These are phyloP conservation scores for Urechis unicinctus DNA, from an alignment of 2,888 invertebrate species.

Conservation along the genomic window DNA sequence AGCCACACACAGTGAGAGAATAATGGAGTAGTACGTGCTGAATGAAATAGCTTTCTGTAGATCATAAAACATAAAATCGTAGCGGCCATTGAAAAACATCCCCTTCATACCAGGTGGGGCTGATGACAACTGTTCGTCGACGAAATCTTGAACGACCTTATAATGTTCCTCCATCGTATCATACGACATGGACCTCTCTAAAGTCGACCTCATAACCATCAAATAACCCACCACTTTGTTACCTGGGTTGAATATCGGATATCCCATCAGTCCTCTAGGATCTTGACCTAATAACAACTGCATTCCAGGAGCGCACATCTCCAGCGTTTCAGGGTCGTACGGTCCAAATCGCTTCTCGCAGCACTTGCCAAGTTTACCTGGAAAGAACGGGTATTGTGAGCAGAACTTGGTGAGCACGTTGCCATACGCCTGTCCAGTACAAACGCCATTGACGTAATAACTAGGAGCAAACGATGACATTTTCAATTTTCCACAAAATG, in stretches of 20 bases:
- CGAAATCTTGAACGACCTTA: constrained; percentile 68
- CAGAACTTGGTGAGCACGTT: neutral
- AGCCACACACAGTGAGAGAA: constrained; percentile 69
- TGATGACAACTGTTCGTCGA: constrained; percentile 59
- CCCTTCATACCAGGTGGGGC: constrained; percentile 73
- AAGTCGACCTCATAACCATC: constrained; percentile 3
- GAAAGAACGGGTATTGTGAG: neutral
- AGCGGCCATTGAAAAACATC: constrained; percentile 52
- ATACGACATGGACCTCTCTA: constrained; percentile 62
- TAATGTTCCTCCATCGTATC: constrained; percentile 72
- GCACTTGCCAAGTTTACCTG: neutral
- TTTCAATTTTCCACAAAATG: constrained; percentile 61
- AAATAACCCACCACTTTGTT: constrained; percentile 9
- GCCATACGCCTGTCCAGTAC: neutral
- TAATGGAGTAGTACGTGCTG: constrained; percentile 73
- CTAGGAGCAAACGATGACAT: neutral
- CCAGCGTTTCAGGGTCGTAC: neutral
- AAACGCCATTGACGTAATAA: neutral
- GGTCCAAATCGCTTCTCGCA: neutral
- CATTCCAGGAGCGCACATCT: neutral
- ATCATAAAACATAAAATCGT: constrained; percentile 83
- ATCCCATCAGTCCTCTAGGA: neutral
- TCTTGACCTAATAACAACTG: neutral
- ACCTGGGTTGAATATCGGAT: neutral
- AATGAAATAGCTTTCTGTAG: constrained; percentile 74